phyloP scores from a whole-genome alignment of 2,888 invertebrate species.

The Sphaerophoria taeniata region DNA sequence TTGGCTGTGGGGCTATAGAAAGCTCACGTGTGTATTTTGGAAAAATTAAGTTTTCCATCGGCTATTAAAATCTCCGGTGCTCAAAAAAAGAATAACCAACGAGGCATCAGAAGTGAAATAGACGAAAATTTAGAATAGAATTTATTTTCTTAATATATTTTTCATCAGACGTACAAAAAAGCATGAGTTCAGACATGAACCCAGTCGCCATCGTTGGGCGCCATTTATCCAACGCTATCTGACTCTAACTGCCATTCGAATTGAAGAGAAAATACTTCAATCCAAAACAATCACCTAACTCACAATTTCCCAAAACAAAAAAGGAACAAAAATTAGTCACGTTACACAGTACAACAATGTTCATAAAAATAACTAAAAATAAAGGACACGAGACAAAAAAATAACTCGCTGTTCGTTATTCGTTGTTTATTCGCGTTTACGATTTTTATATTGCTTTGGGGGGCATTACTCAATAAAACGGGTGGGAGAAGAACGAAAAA shows the following conservation, averaged over 20 bases:
- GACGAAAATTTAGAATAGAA: no score
- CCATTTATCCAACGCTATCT: conserved; percentile 59
- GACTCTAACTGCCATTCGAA: conserved; percentile 23
- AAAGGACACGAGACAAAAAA: conserved; percentile 2
- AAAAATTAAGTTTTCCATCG: no score
- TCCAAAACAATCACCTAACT: conserved; percentile 26
- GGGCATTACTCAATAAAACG: conserved; percentile 37
- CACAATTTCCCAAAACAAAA: neutral
- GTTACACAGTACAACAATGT: neutral
- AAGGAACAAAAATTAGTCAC: conserved; percentile 14
- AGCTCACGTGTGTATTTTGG: no score
- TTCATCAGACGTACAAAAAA: no score
- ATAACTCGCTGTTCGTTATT: conserved; percentile 37
- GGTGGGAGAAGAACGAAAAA: neutral
- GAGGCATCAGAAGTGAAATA: no score
- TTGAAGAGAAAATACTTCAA: conserved; percentile 15
- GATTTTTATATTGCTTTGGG: conserved; percentile 58
- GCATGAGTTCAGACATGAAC: no score
- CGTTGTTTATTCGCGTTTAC: conserved; percentile 61
- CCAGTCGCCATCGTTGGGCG: conserved; percentile 19
- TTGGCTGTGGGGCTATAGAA: no score
- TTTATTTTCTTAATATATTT: no score
- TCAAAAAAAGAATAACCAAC: no score
- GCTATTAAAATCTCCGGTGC: no score
- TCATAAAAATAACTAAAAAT: neutral